A percentile compares a stretch with the other conserved stretches of the same genome.
phyloP scores from a whole-genome alignment of 2,888 invertebrate species.

The Endomychus coccineus region DNA sequence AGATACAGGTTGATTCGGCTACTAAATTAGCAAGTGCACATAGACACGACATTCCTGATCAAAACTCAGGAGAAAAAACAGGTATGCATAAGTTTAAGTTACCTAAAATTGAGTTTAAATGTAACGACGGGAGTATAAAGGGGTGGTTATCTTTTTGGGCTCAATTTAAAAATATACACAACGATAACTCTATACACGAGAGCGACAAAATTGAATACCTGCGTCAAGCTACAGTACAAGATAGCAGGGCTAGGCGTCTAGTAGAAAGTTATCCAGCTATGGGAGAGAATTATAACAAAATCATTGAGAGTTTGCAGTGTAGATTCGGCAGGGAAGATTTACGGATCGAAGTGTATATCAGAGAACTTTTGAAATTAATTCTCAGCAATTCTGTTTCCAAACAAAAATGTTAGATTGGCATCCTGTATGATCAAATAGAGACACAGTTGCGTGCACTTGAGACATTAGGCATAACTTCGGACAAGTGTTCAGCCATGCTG shows the following conservation, averaged over 20 bases:
- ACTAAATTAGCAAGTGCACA: too few relatives aligned
- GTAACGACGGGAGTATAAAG: too few relatives aligned
- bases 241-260: slow-evolving; percentile 18
- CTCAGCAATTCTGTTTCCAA: not conserved
- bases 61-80: too few relatives aligned
- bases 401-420: not conserved
- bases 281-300: slow-evolving; percentile 21
- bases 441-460: slow-evolving; percentile 6
- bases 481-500: slow-evolving; percentile 21
- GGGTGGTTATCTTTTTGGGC: too few relatives aligned
- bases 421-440: not conserved
- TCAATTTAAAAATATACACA: too few relatives aligned
- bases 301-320: slow-evolving; percentile 22
- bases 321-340: slow-evolving; percentile 30
- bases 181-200: too few relatives aligned
- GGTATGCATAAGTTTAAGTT: too few relatives aligned
- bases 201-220: too few relatives aligned
- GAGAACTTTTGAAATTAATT: slow-evolving; percentile 1
- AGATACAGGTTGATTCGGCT: too few relatives aligned
- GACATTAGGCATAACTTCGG: slow-evolving; percentile 24
- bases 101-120: too few relatives aligned
- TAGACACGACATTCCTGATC: too few relatives aligned
- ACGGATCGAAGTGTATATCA: slow-evolving; percentile 23
- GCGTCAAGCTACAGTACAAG: too few relatives aligned
- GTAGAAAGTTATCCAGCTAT: slow-evolving; percentile 21